Evolutionary conservation across 2,797 vertebrate species (phyloP).

Genomic region (Orientallactaga sibirica): DNA sequence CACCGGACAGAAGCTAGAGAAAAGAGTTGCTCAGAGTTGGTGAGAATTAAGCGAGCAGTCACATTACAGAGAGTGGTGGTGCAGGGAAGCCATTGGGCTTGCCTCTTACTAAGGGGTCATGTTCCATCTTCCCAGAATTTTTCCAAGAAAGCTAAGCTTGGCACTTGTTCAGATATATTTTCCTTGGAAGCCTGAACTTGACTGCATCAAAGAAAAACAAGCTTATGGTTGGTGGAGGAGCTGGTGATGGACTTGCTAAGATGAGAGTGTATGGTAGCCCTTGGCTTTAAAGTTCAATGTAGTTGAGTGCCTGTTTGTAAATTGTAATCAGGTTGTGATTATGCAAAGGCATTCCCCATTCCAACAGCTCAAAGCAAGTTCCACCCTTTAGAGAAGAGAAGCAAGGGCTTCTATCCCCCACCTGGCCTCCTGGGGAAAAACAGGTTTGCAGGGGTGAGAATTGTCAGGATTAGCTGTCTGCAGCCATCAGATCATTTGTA

Average conservation of each 20-base stretch:
- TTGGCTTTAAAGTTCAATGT: neutral
- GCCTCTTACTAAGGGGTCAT: neutral
- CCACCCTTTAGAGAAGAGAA: neutral
- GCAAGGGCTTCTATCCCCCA: neutral
- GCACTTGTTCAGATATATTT: neutral
- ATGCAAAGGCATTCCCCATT: neutral
- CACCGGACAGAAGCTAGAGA: neutral
- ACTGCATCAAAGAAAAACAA: conserved; percentile 34
- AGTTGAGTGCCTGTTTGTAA: neutral
- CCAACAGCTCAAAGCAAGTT: conserved; percentile 37
- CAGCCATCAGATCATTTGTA: conserved; percentile 68
- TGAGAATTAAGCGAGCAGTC: neutral
- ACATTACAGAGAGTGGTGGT: neutral
- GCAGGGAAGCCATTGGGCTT: neutral
- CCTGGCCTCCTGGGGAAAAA: conserved; percentile 51
- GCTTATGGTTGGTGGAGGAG: neutral
- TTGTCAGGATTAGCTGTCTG: conserved; percentile 67
- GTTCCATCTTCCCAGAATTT: conserved; percentile 39
- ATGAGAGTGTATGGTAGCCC: accelerated
- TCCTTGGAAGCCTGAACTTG: conserved; percentile 26
- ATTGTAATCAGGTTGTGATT: neutral
- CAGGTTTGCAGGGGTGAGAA: conserved; percentile 40
- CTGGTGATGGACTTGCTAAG: neutral
- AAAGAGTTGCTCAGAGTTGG: neutral
- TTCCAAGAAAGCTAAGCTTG: neutral